phyloP scores from a whole-genome alignment of 2,113 vertebrate species.

The Seriola dumerili region DNA sequence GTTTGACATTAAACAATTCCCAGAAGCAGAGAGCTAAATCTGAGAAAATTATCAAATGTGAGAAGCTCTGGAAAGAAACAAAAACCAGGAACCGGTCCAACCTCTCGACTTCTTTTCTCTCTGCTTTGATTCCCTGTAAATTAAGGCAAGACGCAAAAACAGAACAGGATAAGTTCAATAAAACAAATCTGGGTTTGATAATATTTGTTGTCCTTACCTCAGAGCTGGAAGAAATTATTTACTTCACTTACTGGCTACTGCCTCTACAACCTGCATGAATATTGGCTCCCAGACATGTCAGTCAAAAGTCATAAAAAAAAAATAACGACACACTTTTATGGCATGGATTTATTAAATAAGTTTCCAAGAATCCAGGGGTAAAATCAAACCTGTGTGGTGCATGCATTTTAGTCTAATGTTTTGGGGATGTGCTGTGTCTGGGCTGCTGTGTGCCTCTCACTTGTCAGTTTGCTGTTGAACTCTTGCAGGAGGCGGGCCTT shows the following conservation, averaged over 20 bases:
- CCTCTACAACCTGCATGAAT: constrained; percentile 31
- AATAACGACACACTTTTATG: constrained; percentile 5
- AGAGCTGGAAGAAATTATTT: constrained; percentile 20
- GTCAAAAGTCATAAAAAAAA: constrained; percentile 12
- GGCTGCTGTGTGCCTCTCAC: constrained; percentile 82
- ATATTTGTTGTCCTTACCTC: constrained; percentile 24
- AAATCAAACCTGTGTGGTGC: constrained; percentile 56
- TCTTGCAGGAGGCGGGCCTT: constrained; percentile 86
- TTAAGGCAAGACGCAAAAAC: not conserved
- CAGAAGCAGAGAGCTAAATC: not conserved
- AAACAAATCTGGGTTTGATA: constrained; percentile 23
- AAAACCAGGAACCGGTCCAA: not conserved
- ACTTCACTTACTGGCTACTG: constrained; percentile 14
- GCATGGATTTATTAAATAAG: constrained; percentile 17
- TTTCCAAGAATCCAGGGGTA: constrained; percentile 2
- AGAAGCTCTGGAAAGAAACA: constrained; percentile 2
- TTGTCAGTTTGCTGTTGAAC: constrained; percentile 84
- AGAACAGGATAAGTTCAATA: not conserved
- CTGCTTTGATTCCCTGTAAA: constrained; percentile 8
- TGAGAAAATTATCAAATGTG: not conserved
- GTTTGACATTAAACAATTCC: not conserved
- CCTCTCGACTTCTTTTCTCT: constrained; percentile 33
- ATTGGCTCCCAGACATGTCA: constrained; percentile 40
- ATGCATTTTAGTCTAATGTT: constrained; percentile 66
- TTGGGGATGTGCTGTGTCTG: constrained; percentile 70